Percentiles rank a stretch among this genome's conserved stretches.
Evolutionary conservation across 2,113 vertebrate genomes (phyloP).

Genomic region (Chloebia gouldiae): DNA sequence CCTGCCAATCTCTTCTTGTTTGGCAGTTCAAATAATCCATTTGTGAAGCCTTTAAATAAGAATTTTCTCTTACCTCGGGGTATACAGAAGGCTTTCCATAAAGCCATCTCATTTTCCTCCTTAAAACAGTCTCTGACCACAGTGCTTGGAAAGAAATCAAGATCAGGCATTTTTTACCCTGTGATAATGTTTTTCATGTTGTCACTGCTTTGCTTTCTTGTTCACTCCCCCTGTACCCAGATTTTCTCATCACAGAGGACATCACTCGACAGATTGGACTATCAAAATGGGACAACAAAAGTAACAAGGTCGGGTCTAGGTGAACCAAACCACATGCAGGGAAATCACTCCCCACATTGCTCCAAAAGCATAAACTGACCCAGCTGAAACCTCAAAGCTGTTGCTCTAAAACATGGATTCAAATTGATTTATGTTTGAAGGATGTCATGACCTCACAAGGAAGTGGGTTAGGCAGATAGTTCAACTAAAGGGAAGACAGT

Average conservation of each 20-base stretch:
- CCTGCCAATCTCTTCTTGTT: background rate
- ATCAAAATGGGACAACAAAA: background rate
- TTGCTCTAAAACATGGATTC: background rate
- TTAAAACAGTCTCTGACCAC: background rate
- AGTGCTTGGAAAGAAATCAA: background rate
- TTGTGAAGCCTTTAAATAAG: conserved; percentile 1
- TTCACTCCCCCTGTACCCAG: background rate
- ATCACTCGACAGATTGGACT: background rate
- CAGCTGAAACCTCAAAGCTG: background rate
- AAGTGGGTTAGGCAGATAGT: background rate
- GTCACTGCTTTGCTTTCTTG: background rate
- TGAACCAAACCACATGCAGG: background rate
- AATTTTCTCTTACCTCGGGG: background rate
- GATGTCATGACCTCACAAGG: background rate
- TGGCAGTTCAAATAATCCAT: background rate
- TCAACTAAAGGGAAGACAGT: background rate
- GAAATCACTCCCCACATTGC: background rate
- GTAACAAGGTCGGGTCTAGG: background rate
- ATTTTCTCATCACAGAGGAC: background rate
- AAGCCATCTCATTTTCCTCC: background rate
- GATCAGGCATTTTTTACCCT: background rate
- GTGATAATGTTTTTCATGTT: background rate
- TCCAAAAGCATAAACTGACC: background rate
- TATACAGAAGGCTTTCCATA: background rate
- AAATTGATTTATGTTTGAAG: background rate